Conservation (phyloP, 2,888 invertebrate species). For the Oligia latruncula region DNA sequence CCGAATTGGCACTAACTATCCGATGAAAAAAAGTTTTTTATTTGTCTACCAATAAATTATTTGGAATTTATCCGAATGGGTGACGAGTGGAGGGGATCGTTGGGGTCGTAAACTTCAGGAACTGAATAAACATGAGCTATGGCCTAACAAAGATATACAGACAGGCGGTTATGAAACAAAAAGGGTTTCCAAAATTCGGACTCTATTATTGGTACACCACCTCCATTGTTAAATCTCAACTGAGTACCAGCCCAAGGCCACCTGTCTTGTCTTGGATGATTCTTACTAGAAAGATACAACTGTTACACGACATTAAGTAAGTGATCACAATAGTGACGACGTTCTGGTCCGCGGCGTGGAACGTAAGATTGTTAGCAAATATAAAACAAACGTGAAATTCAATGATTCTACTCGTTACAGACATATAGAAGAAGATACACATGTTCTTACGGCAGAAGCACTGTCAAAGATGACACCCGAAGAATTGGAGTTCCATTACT, state of each 20-base stretch:
- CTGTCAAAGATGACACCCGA: constrained; percentile 94
- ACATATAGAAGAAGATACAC: constrained; percentile 94
- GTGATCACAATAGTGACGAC: constrained; percentile 37
- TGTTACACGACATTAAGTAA: constrained; percentile 33
- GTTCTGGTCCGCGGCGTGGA: constrained; percentile 41
- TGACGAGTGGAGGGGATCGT: background rate
- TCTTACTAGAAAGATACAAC: constrained; percentile 36
- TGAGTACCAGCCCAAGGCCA: constrained; percentile 18
- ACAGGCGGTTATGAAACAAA: constrained; percentile 9
- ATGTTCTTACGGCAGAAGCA: constrained; percentile 91
- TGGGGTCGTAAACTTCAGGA: background rate
- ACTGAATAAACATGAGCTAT: background rate
- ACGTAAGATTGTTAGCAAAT: constrained; percentile 41
- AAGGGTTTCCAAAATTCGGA: constrained; percentile 4
- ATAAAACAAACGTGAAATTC: constrained; percentile 8
- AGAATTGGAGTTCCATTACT: constrained; percentile 96
- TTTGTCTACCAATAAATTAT: too few relatives aligned
- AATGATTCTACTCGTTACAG: constrained; percentile 82
- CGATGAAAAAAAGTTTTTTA: background rate
- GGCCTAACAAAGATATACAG: background rate
- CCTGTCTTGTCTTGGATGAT: constrained; percentile 11
- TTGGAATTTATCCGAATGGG: background rate
- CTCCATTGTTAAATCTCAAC: constrained; percentile 32
- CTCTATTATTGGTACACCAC: background rate
- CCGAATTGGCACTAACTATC: background rate